Percentiles rank a stretch among this genome's conserved stretches.
Conservation (phyloP, 2,888 invertebrate genomes). For the Trilocha varians region DNA sequence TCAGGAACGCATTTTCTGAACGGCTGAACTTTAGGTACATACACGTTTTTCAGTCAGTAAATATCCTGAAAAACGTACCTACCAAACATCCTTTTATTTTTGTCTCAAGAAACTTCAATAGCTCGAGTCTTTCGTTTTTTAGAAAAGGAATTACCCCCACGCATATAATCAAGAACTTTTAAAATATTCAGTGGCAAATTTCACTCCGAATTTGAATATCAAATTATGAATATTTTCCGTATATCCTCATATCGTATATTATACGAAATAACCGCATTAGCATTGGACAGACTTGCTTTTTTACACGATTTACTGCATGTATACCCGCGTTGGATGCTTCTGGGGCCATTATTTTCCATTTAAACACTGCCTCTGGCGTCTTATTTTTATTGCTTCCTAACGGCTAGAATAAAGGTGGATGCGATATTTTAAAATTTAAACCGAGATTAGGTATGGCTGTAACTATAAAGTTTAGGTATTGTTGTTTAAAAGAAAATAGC, state of each 20-base stretch:
- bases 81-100: too few relatives aligned
- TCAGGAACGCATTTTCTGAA: too few relatives aligned
- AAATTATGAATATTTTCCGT: background rate
- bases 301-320: conserved; percentile 13
- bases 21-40: too few relatives aligned
- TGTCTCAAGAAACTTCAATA: too few relatives aligned
- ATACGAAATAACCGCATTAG: background rate
- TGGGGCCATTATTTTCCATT: conserved; percentile 21
- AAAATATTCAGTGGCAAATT: background rate
- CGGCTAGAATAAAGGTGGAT: background rate
- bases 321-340: conserved; percentile 2
- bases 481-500: too few relatives aligned
- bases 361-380: conserved; percentile 13
- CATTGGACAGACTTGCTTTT: background rate
- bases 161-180: background rate
- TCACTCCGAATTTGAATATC: background rate
- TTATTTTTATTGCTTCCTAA: conserved; percentile 16
- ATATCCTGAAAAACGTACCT: too few relatives aligned
- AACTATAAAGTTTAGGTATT: background rate
- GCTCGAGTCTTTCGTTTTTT: too few relatives aligned
- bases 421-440: background rate
- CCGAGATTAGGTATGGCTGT: background rate
- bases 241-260: background rate
- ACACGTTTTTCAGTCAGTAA: too few relatives aligned
- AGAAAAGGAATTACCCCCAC: background rate